Base-by-base conservation (phyloP, 2,113 vertebrate species). In the Marmota monax region DNA sequence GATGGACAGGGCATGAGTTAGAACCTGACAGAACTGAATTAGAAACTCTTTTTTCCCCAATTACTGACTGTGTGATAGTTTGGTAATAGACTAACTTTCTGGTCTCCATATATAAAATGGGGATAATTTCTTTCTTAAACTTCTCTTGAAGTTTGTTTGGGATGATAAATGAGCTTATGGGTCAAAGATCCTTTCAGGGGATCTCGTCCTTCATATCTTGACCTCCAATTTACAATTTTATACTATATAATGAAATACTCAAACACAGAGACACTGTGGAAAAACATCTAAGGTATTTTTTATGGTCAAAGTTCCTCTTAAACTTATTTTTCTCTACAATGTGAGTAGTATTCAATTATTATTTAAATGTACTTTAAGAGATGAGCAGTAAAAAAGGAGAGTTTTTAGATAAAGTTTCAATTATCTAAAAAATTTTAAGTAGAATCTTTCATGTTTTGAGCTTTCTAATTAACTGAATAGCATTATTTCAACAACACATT, bases 361-460 rank as follows among this genome's bases (percentile, higher is more conserved):
- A 85, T 88, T 92, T 87, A 37, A 32, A 84, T 16, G 12, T 78
- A 82, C 0, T 94, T 90, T 73, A 92, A 90, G 85, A 89, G 27
- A 86, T 92, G 34, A 9, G 17, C 22, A 91, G 20, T 16, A 63
- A 72, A n/a, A 39, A 14, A 48, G 11, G 84, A 82, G 61, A 42
- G 29, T 5, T 79, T 94, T 85, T 53, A 70, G 80, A n/a, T 27
- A 65, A 79, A 42, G 6, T 76, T 82, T 93, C 7, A 58, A 29
- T 94, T 48, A 89, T 32, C 27, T 91, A 89, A 72, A 95, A 96
- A 85, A 77, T 69, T 95, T 86, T 84, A 83, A 63, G 3, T 80
- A 42, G 42, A 95, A n/a, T 95, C 53, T 76, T 11, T 90, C 5
- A 16, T 23, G 45, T 23, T 27, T 16, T 89, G 39, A 51, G 6